These are phyloP conservation scores for Coleophora flavipennella DNA, from an alignment of 2,888 invertebrate genomes.

Conservation along the genomic window DNA sequence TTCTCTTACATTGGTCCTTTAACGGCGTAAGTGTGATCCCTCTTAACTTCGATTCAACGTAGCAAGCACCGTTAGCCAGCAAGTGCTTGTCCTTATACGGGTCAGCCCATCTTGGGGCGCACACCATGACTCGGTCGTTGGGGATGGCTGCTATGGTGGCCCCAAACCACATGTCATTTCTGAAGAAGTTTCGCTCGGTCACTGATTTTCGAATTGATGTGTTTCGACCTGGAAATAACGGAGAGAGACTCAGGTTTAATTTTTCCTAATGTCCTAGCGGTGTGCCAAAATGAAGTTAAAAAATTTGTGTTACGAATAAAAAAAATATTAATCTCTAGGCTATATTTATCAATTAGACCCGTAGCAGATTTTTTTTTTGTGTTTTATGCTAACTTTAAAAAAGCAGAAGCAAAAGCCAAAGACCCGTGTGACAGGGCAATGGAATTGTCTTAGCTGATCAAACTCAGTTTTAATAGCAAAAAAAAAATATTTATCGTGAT, in stretches of 20 bases:
- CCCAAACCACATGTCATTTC: constrained; percentile 59
- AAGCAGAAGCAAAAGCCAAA: too few relatives aligned
- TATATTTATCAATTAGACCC: too few relatives aligned
- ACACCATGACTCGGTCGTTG: constrained; percentile 28
- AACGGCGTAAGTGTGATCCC: constrained; percentile 27
- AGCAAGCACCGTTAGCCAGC: constrained; percentile 45
- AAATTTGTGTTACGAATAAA: too few relatives aligned
- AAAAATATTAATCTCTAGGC: too few relatives aligned
- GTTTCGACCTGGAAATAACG: constrained; percentile 2
- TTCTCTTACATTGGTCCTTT: constrained; percentile 23
- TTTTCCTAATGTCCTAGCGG: not conserved
- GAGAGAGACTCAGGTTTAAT: not conserved
- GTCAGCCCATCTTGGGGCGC: constrained; percentile 45
- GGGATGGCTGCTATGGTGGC: constrained; percentile 38
- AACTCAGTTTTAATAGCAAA: too few relatives aligned
- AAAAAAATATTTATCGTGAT: too few relatives aligned
- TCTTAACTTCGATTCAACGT: constrained; percentile 22
- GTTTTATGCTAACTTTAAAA: too few relatives aligned
- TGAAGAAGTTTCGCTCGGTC: constrained; percentile 23
- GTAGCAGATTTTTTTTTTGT: too few relatives aligned
- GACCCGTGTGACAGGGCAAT: too few relatives aligned
- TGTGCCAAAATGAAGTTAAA: too few relatives aligned
- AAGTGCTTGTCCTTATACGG: constrained; percentile 34
- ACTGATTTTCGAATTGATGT: constrained; percentile 9
- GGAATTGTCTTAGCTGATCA: too few relatives aligned